These are phyloP conservation scores for Sebastes oblongus DNA, from an alignment of 2,797 vertebrate genomes.

Conservation along the genomic window DNA sequence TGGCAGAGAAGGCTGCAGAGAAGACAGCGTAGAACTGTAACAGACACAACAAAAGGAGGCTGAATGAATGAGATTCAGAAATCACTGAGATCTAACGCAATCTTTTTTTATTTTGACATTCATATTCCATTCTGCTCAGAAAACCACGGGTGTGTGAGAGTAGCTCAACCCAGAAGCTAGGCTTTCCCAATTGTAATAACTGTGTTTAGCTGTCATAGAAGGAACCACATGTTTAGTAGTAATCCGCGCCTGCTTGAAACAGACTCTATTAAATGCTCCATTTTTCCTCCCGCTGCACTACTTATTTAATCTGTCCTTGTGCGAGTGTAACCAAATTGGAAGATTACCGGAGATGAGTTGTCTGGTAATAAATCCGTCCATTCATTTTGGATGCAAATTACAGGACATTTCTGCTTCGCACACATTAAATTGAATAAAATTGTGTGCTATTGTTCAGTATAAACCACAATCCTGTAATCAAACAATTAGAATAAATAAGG, in stretches of 20 bases:
- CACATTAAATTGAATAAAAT: background rate
- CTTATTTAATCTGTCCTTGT: constrained; percentile 45
- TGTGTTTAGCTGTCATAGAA: constrained; percentile 48
- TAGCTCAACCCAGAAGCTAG: constrained; percentile 28
- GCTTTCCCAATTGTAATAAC: constrained; percentile 41
- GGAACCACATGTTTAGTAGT: constrained; percentile 27
- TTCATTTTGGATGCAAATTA: constrained; percentile 31
- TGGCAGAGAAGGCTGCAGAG: constrained; percentile 7
- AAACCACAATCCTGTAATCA: background rate
- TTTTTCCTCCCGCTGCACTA: constrained; percentile 46
- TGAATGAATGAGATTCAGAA: constrained; percentile 14
- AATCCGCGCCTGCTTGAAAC: constrained; percentile 52
- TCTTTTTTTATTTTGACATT: constrained; percentile 31
- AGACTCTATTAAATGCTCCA: constrained; percentile 26
- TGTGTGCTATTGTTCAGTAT: background rate
- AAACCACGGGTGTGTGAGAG: constrained; percentile 26
- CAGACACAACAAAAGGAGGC: constrained; percentile 25
- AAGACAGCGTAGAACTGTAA: constrained; percentile 20
- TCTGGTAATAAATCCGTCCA: constrained; percentile 22
- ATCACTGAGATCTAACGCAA: constrained; percentile 33
- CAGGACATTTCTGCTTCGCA: background rate
- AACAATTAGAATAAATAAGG: background rate
- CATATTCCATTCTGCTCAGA: constrained; percentile 18
- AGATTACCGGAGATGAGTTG: constrained; percentile 34
- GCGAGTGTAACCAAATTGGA: constrained; percentile 50